Percentiles rank a stretch among this genome's conserved stretches.
These are phyloP conservation scores for Aspidapion aeneum DNA, from an alignment of 2,888 invertebrate species.

Conservation along the genomic window DNA sequence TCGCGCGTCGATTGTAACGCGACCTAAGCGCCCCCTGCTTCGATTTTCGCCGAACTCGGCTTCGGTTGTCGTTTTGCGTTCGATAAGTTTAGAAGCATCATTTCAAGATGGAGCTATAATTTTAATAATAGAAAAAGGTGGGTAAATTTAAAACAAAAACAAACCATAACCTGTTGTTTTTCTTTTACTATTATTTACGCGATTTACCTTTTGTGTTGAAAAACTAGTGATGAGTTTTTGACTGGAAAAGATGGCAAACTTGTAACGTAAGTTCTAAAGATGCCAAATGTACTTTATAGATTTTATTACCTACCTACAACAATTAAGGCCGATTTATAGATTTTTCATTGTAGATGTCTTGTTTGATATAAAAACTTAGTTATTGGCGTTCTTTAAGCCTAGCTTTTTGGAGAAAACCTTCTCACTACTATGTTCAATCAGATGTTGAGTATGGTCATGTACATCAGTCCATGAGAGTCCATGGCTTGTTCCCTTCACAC, in stretches of 20 bases:
- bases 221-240: not conserved
- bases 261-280: not conserved
- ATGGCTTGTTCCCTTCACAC: no score
- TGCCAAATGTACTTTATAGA: no score
- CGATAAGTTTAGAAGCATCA: conserved; percentile 45
- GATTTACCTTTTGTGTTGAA: not conserved
- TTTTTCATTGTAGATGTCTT: no score
- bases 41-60: conserved; percentile 26
- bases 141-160: conserved; percentile 46
- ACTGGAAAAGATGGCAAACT: not conserved
- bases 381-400: no score
- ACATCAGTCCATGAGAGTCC: no score
- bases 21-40: conserved; percentile 18
- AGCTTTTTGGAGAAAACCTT: no score
- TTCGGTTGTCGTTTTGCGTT: conserved; percentile 22
- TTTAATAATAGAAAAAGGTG: conserved; percentile 47
- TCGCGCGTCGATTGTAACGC: not conserved
- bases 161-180: conserved; percentile 1
- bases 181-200: conserved; percentile 3
- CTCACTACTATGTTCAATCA: no score
- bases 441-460: no score
- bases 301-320: no score
- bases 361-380: no score
- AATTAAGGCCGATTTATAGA: no score
- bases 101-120: conserved; percentile 48